Evolutionary conservation across 2,113 vertebrate species (phyloP), one percentile per base, ranked within the genome.

Genomic region (Zosterops hypoxanthus): DNA sequence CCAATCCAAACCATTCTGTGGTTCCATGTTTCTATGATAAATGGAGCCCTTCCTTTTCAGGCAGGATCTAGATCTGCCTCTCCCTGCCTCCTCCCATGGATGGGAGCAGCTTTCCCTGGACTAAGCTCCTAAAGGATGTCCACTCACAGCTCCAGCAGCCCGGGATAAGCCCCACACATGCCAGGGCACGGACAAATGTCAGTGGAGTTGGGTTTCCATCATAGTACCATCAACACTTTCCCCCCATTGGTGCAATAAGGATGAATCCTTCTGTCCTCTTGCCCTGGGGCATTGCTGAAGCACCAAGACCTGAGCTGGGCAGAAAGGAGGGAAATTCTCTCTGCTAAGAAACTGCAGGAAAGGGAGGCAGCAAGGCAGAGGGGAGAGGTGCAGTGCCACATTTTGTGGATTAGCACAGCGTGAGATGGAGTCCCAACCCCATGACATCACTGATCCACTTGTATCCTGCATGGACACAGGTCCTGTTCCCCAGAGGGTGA

Each of bases 151-250:
- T 26, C 20, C 60, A 46, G 12, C 7, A 64, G 59, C 34, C 73
- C 3, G 0, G 55, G 25, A 4, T 3, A 46, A 50, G 25, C 31
- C 39, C 44, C 44, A 23, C 12, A 2, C 9, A 36, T 68, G 26
- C 55, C 73, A 31, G 47, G 28, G 56, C 70, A 70, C 0, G 2
- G 39, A 49, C 46, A 66, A 1, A 22, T 10, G 29, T 33, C 60
- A n/a, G 44, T 26, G 63, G 66, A 31, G 55, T 13, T 61, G 24
- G 4, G 7, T 68, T 80, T 7, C 44, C 34, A 22, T 64, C 31
- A 6, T 3, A 36, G 39, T 2, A 11, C 60, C 29, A 23, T n/a
- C 8, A 63, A 47, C 11, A 1, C 33, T 66, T 78, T 78, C 20
- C 47, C 50, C 70, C 29, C 9, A 33, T 4, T 39, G 19, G 41